Conservation (phyloP, 2,888 invertebrate genomes). For the Drosophila demipolita region DNA sequence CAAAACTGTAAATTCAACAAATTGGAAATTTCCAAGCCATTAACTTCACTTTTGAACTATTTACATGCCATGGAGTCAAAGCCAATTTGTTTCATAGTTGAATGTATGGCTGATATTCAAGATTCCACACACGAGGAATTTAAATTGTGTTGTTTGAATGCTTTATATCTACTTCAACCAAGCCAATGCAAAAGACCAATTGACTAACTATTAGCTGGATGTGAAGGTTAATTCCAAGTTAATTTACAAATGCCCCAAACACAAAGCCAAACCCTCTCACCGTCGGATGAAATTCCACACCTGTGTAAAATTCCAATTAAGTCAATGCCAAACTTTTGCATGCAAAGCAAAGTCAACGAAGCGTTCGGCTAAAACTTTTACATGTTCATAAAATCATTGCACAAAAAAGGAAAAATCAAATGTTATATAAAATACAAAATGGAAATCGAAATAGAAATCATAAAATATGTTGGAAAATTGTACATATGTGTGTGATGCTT, state of each 20-base stretch:
- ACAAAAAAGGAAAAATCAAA: slow-evolving; percentile 4
- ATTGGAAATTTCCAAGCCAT: background rate
- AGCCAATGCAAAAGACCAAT: slow-evolving; percentile 2
- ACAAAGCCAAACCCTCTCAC: slow-evolving; percentile 20
- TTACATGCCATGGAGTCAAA: background rate
- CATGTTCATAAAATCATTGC: slow-evolving; percentile 35
- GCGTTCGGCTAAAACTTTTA: slow-evolving; percentile 62
- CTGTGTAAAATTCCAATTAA: slow-evolving; percentile 70
- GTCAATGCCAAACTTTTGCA: slow-evolving; percentile 74
- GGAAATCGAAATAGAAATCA: slow-evolving; percentile 20
- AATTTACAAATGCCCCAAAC: slow-evolving; percentile 35
- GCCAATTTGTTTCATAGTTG: background rate
- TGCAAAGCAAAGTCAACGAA: slow-evolving; percentile 55
- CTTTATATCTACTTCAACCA: background rate
- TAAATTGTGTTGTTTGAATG: background rate
- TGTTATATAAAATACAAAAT: slow-evolving; percentile 19
- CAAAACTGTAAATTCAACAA: background rate
- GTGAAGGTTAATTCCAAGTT: slow-evolving; percentile 33
- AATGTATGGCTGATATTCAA: background rate
- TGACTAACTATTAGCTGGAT: slow-evolving; percentile 25
- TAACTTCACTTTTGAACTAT: background rate
- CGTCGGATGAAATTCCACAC: slow-evolving; percentile 6
- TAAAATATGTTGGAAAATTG: slow-evolving; percentile 24
- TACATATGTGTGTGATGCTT: slow-evolving; percentile 1
- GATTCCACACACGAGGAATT: background rate